These are phyloP conservation scores for Brachypodius melanocephalos DNA, from an alignment of 2,113 vertebrate genomes.

Conservation along the genomic window DNA sequence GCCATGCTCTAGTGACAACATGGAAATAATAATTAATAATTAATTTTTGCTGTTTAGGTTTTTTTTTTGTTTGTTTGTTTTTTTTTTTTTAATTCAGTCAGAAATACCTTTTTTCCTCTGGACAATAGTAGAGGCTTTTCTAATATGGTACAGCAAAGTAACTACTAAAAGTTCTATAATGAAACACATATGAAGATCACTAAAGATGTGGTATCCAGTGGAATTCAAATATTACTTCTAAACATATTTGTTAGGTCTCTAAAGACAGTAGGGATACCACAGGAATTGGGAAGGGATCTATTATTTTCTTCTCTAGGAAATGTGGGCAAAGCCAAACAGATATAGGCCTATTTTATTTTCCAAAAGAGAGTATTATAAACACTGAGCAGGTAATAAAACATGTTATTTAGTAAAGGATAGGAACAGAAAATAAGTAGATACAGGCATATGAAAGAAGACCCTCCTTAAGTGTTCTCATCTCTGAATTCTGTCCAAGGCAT, in stretches of 20 bases:
- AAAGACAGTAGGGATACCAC: background rate
- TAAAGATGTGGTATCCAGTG: background rate
- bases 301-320: background rate
- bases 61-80: background rate
- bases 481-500: background rate
- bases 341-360: background rate
- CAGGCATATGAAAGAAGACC: background rate
- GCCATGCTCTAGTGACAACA: background rate
- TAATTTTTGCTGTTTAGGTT: background rate
- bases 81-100: background rate
- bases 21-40: background rate
- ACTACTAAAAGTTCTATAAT: background rate
- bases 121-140: background rate
- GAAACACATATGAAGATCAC: background rate
- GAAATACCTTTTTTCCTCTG: background rate
- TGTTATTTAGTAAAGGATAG: background rate
- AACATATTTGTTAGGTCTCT: background rate
- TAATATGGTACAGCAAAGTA: background rate
- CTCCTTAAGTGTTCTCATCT: rapidly evolving
- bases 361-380: background rate
- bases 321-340: background rate
- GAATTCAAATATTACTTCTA: background rate
- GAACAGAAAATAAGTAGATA: background rate
- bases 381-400: background rate
- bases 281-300: background rate